Evolutionary conservation across 2,888 invertebrate species (phyloP).

Genomic region (Polyploca ridens): DNA sequence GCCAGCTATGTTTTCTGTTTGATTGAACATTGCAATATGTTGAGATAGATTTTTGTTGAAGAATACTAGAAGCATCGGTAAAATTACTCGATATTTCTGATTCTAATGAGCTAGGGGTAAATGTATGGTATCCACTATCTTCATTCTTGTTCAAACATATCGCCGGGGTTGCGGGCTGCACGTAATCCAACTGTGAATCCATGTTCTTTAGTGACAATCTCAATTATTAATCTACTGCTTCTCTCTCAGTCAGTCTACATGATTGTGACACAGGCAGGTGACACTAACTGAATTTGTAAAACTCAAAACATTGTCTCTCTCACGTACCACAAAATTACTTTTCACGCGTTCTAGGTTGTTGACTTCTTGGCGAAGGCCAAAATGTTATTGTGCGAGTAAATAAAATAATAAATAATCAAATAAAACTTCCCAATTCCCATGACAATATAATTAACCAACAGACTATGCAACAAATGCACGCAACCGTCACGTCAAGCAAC

Average conservation of each 20-base stretch:
- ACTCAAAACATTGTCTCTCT: no score
- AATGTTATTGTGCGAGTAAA: no score
- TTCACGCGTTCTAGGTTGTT: no score
- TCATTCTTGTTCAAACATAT: slow-evolving; percentile 64
- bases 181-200: slow-evolving; percentile 63
- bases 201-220: slow-evolving; percentile 39
- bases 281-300: no score
- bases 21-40: slow-evolving; percentile 50
- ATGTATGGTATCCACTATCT: slow-evolving; percentile 78
- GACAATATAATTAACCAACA: no score
- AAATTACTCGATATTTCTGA: slow-evolving; percentile 63
- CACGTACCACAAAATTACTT: no score
- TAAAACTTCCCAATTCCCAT: no score
- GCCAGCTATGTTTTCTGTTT: slow-evolving; percentile 24
- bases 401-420: no score
- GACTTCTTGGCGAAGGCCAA: no score
- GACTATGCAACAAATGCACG: no score
- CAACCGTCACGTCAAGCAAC: no score
- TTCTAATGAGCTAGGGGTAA: slow-evolving; percentile 70
- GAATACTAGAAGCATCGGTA: slow-evolving; percentile 46
- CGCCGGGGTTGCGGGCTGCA: slow-evolving; percentile 58
- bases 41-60: slow-evolving; percentile 47
- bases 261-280: background rate
- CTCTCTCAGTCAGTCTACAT: background rate
- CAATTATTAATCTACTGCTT: background rate